phyloP scores from a whole-genome alignment of 1,140 invertebrate species.

The Conus betulinus region DNA sequence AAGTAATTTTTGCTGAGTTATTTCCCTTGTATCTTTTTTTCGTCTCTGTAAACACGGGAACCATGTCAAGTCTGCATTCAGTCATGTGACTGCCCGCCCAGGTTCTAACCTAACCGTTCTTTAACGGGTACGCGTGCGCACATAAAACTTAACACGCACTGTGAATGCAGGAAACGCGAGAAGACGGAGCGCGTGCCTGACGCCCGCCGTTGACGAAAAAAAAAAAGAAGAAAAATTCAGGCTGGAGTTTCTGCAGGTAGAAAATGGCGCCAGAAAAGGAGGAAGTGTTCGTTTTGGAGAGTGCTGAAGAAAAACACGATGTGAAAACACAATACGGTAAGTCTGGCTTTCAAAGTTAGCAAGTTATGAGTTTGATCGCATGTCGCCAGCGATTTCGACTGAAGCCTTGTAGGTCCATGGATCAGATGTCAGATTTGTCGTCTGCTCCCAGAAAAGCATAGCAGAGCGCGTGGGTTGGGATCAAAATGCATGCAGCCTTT shows the following conservation, averaged over 20 bases:
- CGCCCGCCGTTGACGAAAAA: neutral
- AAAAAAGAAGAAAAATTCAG: no score
- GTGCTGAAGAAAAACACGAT: neutral
- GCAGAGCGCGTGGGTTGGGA: no score
- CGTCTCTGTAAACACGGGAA: no score
- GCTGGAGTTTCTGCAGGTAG: neutral
- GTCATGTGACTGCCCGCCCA: neutral
- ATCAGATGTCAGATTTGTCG: neutral
- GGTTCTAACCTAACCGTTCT: neutral
- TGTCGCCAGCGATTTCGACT: neutral
- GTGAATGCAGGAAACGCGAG: neutral
- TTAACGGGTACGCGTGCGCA: neutral
- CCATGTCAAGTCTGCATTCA: neutral
- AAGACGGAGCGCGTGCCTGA: neutral
- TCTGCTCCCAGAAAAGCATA: no score
- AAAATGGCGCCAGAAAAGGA: constrained; percentile 2
- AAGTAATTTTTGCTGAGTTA: neutral
- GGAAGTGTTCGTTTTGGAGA: neutral
- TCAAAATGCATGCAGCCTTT: no score
- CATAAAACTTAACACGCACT: neutral
- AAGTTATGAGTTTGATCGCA: no score
- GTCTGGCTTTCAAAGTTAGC: neutral
- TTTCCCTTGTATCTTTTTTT: neutral
- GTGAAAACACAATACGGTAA: constrained; percentile 1
- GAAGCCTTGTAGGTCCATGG: neutral